Base-by-base conservation (phyloP, 1,140 invertebrate genomes). In the Mylabris phalerata region DNA sequence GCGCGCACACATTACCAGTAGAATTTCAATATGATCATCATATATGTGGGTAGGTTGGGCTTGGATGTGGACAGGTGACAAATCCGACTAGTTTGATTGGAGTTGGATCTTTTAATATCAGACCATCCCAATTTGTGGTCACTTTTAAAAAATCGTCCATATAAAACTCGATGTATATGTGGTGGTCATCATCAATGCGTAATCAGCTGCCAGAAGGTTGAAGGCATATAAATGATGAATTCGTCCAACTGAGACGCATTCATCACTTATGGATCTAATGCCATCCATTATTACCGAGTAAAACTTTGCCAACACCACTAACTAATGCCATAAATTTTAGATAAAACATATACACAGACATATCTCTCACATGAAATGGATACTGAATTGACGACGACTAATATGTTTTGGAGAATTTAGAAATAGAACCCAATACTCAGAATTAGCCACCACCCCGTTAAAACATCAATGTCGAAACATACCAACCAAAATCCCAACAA, bases 21-120 rank as follows among this genome's bases (percentile, higher is more conserved):
- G 62, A 63, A 67, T 61, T 38, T 43, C 51, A 57, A 64, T 55
- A 55, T 52, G 59, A 59, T 50, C 44, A 7, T 54, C 27, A 55
- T 54, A 48, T 66, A 58, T 61, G 57, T 61, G 56, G 52, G 67
- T 59, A 68, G 68, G 68, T 66, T 60, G 67, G 67, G 60, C 69
- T 54, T 58, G 47, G 51, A 61, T 60, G 49, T 64, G 57, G 66
- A 65, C 67, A 71, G 69, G 69, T 71, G 69, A 71, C 69, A 71
- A 68, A 71, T 71, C 69, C 66, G 67, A 66, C 58, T 60, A 39
- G 63, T 68, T 55, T 66, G 66, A 71, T 71, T 71, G 69, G 69
- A 48, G 61, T 56, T 19, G 19, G 19, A 50, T 54, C 57, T 47
- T 60, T 62, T 55, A 61, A 63, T 67, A 62, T 62, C 58, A 63